phyloP scores from a whole-genome alignment of 1,140 invertebrate genomes.

The Eurosta solidaginis region DNA sequence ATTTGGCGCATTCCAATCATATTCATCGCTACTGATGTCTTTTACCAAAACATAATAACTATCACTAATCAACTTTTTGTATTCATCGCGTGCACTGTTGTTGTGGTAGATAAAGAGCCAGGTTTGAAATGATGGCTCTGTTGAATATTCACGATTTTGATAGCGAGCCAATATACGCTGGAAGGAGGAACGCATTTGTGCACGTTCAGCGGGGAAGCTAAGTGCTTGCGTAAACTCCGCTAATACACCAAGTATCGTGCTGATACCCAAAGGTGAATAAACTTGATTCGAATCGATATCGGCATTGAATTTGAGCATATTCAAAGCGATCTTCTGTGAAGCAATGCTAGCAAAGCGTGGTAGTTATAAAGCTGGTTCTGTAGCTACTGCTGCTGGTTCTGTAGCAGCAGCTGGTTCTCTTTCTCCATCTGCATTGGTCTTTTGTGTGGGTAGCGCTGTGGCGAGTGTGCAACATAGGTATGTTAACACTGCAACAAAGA shows the following conservation, averaged over 20 bases:
- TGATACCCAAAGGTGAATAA: conserved; percentile 69
- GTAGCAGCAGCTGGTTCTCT: too few species aligned
- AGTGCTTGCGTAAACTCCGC: conserved; percentile 64
- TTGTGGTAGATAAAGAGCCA: conserved; percentile 71
- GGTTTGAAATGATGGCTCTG: conserved; percentile 67
- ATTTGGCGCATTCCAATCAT: conserved; percentile 49
- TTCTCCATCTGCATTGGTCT: not conserved
- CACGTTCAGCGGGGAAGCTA: conserved; percentile 63
- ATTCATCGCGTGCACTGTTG: conserved; percentile 65
- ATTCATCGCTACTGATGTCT: conserved; percentile 62
- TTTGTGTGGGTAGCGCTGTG: conserved; percentile 25
- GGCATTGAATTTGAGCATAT: conserved; percentile 53
- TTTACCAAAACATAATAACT: conserved; percentile 67
- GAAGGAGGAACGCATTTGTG: conserved; percentile 51
- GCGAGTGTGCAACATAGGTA: not conserved
- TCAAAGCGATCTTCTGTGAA: conserved; percentile 52
- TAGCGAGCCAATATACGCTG: conserved; percentile 62
- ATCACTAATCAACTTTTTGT: conserved; percentile 64
- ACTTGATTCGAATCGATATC: conserved; percentile 66
- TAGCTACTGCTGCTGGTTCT: not conserved
- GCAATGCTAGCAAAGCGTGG: conserved; percentile 43
- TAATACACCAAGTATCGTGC: conserved; percentile 65
- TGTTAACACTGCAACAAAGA: not conserved
- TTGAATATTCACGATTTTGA: conserved; percentile 63
- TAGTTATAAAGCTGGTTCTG: not conserved